Conservation (phyloP, 2,113 vertebrate genomes). For the human region GRCh38 chr3:114332501-114333000, state of each 20-base stretch:
- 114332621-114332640: background rate
- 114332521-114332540: constrained; percentile 33
- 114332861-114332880: background rate
- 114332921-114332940: background rate
- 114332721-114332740: constrained; percentile 42
- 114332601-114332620: constrained; percentile 30
- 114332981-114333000: background rate
- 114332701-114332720: constrained; percentile 79
- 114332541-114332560: background rate
- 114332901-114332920: background rate
- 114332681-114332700: constrained; percentile 14
- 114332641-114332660: background rate
- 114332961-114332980: background rate
- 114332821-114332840: background rate
- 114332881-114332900: background rate
- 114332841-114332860: background rate
- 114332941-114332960: background rate
- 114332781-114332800: constrained; percentile 52
- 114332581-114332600: constrained; percentile 10
- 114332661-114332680: background rate
- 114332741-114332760: constrained; percentile 59
- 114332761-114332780: constrained; percentile 45
- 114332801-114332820: constrained; percentile 16
- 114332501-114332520: constrained; percentile 35
- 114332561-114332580: background rate